Evolutionary conservation across 2,113 vertebrate genomes (phyloP), one percentile per base, ranked within the genome.

Genomic region (Tenebrosternarchus preto): DNA sequence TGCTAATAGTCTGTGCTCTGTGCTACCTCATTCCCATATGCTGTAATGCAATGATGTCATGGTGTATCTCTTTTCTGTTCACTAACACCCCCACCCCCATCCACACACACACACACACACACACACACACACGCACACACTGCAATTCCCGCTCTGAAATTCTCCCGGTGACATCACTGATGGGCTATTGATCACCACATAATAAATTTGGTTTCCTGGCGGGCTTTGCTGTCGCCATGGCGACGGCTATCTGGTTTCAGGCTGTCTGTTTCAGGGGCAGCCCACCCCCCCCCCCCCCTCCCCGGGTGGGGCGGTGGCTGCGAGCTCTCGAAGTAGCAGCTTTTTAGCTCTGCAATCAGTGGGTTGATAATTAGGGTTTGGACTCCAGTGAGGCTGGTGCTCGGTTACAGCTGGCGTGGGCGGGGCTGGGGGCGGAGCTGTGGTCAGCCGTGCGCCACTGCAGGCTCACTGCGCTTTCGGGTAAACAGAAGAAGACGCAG

Each of bases 101-200:
- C 33, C 33, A 36, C n/a, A n/a, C n/a, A n/a, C n/a, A n/a, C n/a
- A 36, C 33, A 36, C 2, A 36, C 33, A 36, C 33, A 36, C 33
- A 36, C 33, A 36, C 33, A 36, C 33, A 36, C 3, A 60, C 39
- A 15, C 57, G 33, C 36, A n/a, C 67, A 24, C 67, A 31, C 22
- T 64, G 22, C 53, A 25, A 70, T 82, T 59, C 73, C n/a, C 46
- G 61, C 50, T 76, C 81, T 82, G 31, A 86, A 82, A 83, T 77
- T 74, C 75, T 85, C 67, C 39, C 33, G 24, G n/a, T 85, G 77
- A 85, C 75, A 78, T 78, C 76, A 56, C 55, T 46, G 53, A 66
- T 39, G 53, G 33, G 36, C 27, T 80, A 78, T 81, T 57, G 83
- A 85, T 85, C 64, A 53, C 66, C 39, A 39, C 17, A 59, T 81